Conservation (phyloP, 1,140 invertebrate species). For the Probaryconus sp. region DNA sequence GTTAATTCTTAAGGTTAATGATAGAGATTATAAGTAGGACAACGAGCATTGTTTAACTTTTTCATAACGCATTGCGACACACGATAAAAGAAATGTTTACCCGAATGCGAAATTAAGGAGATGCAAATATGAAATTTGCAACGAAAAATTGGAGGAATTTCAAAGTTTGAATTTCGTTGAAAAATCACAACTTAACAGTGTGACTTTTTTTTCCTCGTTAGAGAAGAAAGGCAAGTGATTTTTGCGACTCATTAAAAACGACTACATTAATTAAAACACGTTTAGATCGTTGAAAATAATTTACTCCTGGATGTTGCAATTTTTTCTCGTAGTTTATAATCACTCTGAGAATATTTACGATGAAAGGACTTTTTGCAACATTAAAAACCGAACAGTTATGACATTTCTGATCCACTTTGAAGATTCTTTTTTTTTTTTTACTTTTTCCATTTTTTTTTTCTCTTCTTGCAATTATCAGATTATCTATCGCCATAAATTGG, state of each 20-base stretch:
- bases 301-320: constrained; percentile 19
- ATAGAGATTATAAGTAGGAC: constrained; percentile 29
- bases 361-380: not conserved
- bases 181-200: too few relatives aligned
- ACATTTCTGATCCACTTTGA: constrained; percentile 22
- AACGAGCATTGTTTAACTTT: constrained; percentile 1
- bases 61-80: not conserved
- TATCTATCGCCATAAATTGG: constrained; percentile 12
- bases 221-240: too few relatives aligned
- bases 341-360: constrained; percentile 24
- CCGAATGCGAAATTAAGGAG: too few relatives aligned
- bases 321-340: constrained; percentile 6
- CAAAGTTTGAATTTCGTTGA: too few relatives aligned
- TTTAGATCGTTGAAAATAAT: constrained; percentile 30
- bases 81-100: too few relatives aligned
- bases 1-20: constrained; percentile 28
- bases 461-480: too few relatives aligned
- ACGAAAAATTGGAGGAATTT: too few relatives aligned
- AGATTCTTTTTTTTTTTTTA: not conserved
- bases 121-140: too few relatives aligned
- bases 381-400: constrained; percentile 3
- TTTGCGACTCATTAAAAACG: not conserved
- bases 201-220: too few relatives aligned
- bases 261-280: constrained; percentile 14
- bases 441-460: too few relatives aligned